These are phyloP conservation scores for Microdon myrmicae DNA, from an alignment of 2,888 invertebrate species.

Conservation along the genomic window DNA sequence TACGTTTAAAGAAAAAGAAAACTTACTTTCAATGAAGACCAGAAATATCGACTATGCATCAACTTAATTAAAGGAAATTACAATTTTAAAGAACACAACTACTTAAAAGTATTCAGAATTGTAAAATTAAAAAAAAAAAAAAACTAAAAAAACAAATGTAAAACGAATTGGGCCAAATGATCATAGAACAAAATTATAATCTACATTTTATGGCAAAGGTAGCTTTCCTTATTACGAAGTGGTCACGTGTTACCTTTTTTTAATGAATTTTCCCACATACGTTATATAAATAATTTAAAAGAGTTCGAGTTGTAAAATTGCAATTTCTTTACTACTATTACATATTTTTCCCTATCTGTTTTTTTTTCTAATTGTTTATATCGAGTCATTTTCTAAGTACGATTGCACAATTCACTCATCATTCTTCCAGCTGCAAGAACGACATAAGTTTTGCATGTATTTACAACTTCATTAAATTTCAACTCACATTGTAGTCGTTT, in stretches of 20 bases:
- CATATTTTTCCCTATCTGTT: conserved; percentile 18
- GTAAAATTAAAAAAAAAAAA: conserved; percentile 9
- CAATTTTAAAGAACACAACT: conserved; percentile 44
- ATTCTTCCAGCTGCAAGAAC: neutral
- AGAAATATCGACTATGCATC: conserved; percentile 24
- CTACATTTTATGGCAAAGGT: conserved; percentile 36
- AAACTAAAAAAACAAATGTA: too few relatives aligned
- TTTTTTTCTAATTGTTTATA: neutral
- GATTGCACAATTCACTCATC: conserved; percentile 38
- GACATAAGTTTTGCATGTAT: conserved; percentile 3
- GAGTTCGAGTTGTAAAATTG: conserved; percentile 49
- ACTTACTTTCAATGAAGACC: conserved; percentile 35
- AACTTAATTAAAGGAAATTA: conserved; percentile 4
- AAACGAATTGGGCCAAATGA: too few relatives aligned
- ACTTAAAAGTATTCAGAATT: conserved; percentile 25
- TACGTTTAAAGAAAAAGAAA: conserved; percentile 14
- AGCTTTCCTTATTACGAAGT: conserved; percentile 30
- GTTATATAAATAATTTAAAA: conserved; percentile 55
- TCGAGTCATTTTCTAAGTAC: conserved; percentile 39
- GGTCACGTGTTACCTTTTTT: conserved; percentile 37
- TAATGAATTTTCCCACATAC: conserved; percentile 26
- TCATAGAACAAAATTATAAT: too few relatives aligned
- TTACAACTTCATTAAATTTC: conserved; percentile 13
- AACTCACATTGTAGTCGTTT: conserved; percentile 3
- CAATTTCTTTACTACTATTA: conserved; percentile 2